Base-by-base conservation (phyloP, 2,888 invertebrate species). In the Orthosia gracilis region DNA sequence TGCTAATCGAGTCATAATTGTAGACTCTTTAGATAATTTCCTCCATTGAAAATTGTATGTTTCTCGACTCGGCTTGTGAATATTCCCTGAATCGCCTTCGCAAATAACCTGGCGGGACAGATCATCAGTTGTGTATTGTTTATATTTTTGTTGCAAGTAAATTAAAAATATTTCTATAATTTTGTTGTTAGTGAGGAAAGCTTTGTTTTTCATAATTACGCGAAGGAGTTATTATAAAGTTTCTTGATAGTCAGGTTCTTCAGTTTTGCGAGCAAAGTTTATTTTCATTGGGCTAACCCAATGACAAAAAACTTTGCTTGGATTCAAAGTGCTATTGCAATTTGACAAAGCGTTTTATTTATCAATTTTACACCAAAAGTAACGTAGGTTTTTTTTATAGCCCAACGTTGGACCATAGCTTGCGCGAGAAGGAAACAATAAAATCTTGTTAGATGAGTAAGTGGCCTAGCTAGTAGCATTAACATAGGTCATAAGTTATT, bases 1-100 rank as follows among this genome's bases (percentile, higher is more conserved):
- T 93, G 92, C 88, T 93, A 94, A 94, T 94, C 86, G 85, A 76
- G 76, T 71, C 81, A 81, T 90, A 93, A 94, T 92, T 91, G 89
- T 87, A 83, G 86, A 84, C 80, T 82, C 84, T 89, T 85, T 85
- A 83, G 83, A 75, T 84, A 65, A 81, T 87, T 91, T 92, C 90
- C 72, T 84, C 80, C 77, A 83, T 86, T 82, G 21, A 63, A 91
- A 89, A 91, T 92, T 91, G 85, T 82, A 87, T 71, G 87, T 84
- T 87, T 54, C 65, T 69, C 26, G 65, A 61, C 69, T 71, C 68
- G 70, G 81, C 70, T 74, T 31, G 64, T 73, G 68, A 65, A 73
- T 70, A 68, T 85, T 83, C 70, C 66, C 66, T 54, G 70, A 69
- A 76, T 58, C 47, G 12, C 40, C 45, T 73, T 63, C 17, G 71